Evolutionary conservation across 2,888 invertebrate species (phyloP).

Genomic region (Volucella inflata): DNA sequence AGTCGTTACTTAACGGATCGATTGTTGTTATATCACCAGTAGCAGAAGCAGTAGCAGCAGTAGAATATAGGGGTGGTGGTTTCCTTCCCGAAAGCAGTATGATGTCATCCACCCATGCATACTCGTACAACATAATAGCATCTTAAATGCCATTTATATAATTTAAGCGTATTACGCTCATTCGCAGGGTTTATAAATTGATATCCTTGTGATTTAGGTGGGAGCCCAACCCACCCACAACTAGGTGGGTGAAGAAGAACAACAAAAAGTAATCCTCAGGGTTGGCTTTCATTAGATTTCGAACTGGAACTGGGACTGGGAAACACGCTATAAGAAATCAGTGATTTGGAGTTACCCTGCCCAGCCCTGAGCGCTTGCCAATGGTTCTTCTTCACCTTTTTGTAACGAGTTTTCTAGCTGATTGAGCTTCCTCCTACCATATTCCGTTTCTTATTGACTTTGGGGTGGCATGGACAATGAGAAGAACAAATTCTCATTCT

Average conservation of each 20-base stretch:
- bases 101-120: conserved; percentile 63
- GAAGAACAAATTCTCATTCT: conserved; percentile 30
- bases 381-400: conserved; percentile 5
- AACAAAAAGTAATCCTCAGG: conserved; percentile 5
- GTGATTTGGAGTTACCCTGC: conserved; percentile 43
- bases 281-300: not conserved
- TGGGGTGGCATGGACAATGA: not conserved
- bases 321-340: conserved; percentile 40
- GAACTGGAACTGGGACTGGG: not conserved
- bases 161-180: conserved; percentile 73
- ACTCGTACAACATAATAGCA: conserved; percentile 66
- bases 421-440: conserved; percentile 27
- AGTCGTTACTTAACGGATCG: conserved; percentile 73
- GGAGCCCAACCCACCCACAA: not conserved
- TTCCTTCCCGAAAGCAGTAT: not conserved
- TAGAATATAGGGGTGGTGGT: not conserved
- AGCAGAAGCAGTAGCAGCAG: conserved; percentile 7
- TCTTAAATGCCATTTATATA: conserved; percentile 73
- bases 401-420: conserved; percentile 39
- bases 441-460: too few relatives aligned
- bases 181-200: conserved; percentile 71
- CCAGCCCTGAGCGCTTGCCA: conserved; percentile 1
- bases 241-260: not conserved
- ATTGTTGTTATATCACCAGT: conserved; percentile 72
- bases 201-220: conserved; percentile 62